Base-by-base conservation (phyloP, 2,888 invertebrate genomes). In the Ptychoptera albimana region DNA sequence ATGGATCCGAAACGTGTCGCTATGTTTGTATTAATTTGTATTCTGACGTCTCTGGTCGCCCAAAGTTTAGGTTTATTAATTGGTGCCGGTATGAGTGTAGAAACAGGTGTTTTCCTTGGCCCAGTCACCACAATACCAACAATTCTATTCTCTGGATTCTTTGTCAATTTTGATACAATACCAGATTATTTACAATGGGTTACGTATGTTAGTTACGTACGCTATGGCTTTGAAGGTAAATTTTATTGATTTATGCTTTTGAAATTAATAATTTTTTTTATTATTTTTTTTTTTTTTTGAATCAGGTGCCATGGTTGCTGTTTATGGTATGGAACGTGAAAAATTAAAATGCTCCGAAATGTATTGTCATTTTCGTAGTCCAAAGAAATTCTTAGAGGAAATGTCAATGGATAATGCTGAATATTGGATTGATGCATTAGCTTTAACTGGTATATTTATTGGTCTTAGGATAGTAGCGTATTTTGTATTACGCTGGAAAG, bases 81-180 rank as follows among this genome's bases (percentile, higher is more conserved):
- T 52, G 93, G 94, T 43, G 92, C 93, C 48, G 92, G 82, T 16
- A 84, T 91, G 72, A 82, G 82, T 58, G 79, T 89, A 42, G 87
- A 89, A 61, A 75, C 77, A 10, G 81, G 80, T 1, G 80, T 81
- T 31, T 81, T 80, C 55, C 66, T 82, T 49, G 93, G 92, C 5
- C 93, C 93, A 29, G 88, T 93, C 34, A 82, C 87, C 48, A 82
- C 85, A 43, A 91, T 93, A 52, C 93, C 93, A 10, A 81, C 92
- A 45, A 81, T 93, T 39, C 72, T 93, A 30, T 93, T 93, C 68
- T 89, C 89, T 31, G 93, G 93, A 8, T 93, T 93, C 72, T 93
- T 93, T 66, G 87, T 92, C 40, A 89, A 86, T 61, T 82, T 92
- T 63, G 80, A 84, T 60, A 89, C 89, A 36, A 86, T 93, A 59